These are phyloP conservation scores for Poeciliopsis paucimaculata DNA, from an alignment of 2,797 vertebrate species.

Conservation along the genomic window DNA sequence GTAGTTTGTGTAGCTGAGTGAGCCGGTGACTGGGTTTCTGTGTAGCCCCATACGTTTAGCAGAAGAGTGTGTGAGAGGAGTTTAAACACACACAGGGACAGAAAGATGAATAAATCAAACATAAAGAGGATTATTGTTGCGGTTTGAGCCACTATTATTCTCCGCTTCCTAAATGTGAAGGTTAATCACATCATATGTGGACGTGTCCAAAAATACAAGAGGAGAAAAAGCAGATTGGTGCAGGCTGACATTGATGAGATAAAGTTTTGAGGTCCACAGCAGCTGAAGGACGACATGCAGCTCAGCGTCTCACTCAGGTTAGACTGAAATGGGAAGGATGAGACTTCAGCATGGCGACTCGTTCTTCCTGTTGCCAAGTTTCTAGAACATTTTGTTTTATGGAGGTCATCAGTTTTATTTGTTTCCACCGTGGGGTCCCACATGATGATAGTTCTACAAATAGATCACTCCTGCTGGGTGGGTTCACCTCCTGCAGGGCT, in stretches of 20 bases:
- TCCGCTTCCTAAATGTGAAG: slow-evolving; percentile 48
- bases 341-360: not conserved
- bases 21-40: not conserved
- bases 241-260: no score
- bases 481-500: not conserved
- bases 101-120: slow-evolving; percentile 35
- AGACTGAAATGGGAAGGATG: not conserved
- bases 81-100: not conserved
- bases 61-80: not conserved
- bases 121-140: slow-evolving; percentile 50
- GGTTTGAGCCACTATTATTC: slow-evolving; percentile 47
- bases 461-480: not conserved
- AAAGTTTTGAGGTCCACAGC: not conserved
- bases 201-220: slow-evolving; percentile 14
- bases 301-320: not conserved
- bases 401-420: not conserved
- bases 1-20: slow-evolving; percentile 19
- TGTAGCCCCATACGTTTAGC: not conserved
- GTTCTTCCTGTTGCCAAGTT: not conserved
- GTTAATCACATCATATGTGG: slow-evolving; percentile 65
- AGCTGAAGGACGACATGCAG: not conserved
- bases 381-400: not conserved
- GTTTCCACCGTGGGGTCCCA: not conserved
- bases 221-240: slow-evolving; percentile 14
- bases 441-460: not conserved